Conservation (phyloP, 2,888 invertebrate species). For the Villa cingulata region DNA sequence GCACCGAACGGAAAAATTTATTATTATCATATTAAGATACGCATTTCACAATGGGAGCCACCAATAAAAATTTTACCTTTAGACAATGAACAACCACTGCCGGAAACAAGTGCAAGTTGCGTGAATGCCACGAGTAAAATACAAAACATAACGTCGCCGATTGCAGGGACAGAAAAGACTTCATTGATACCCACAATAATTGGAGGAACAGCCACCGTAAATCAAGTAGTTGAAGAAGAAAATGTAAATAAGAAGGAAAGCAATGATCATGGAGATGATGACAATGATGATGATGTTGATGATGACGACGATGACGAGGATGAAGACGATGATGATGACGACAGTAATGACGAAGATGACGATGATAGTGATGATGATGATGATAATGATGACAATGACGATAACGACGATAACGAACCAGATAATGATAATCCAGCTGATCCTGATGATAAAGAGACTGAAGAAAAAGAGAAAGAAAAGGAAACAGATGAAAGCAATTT, state of each 20-base stretch:
- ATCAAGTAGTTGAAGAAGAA: background rate
- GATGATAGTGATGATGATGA: background rate
- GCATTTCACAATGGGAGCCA: slow-evolving; percentile 69
- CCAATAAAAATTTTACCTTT: slow-evolving; percentile 35
- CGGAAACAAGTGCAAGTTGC: too few relatives aligned
- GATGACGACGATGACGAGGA: slow-evolving; percentile 13
- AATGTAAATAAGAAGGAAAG: too few relatives aligned
- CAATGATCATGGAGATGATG: too few relatives aligned
- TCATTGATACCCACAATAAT: too few relatives aligned
- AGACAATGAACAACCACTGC: slow-evolving; percentile 13
- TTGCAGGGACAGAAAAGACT: too few relatives aligned
- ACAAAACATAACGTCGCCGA: too few relatives aligned
- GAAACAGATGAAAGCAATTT: too few relatives aligned
- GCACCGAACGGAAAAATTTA: slow-evolving; percentile 69
- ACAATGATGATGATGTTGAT: too few relatives aligned
- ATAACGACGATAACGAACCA: slow-evolving; percentile 14
- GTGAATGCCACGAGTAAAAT: too few relatives aligned
- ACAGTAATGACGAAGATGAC: too few relatives aligned
- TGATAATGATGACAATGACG: slow-evolving; percentile 13
- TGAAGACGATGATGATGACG: slow-evolving; percentile 4
- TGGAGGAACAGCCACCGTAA: slow-evolving; percentile 9
- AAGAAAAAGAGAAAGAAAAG: too few relatives aligned
- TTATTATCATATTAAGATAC: slow-evolving; percentile 75
- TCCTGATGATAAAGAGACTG: slow-evolving; percentile 17
- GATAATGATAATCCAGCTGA: slow-evolving; percentile 11